Base-by-base conservation (phyloP, 2,113 vertebrate genomes). In the Sakesphorus luctuosus region DNA sequence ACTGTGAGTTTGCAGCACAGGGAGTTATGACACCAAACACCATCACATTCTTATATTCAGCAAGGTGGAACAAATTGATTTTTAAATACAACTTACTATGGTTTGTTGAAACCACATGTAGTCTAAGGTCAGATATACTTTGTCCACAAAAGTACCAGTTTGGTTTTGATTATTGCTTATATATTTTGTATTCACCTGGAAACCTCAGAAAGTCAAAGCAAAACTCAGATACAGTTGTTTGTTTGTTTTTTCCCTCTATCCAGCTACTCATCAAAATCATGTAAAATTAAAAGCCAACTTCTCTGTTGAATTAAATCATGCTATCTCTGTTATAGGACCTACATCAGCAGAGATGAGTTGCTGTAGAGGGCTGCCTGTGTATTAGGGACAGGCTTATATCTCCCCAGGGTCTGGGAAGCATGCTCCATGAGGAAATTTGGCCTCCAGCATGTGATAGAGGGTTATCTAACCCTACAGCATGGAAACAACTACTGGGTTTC, bases 401-500 rank as follows among this genome's bases (percentile, higher is more conserved):
- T 67, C 29, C 18, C 35, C 35, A 38, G 25, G 13, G 56, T 15
- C 56, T 65, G 78, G 44, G 11, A 78, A 61, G 9, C 11, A 50
- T 1, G 0, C 8, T 63, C 31, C 4, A 0, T 1, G 0, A 72
- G 80, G 66, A 91, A 87, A 91, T 87, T 31, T 89, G 89, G 61
- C 61, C 55, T 84, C 29, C 50, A 71, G 56, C 19, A 11, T 28
- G 84, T 2, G 6, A 55, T 26, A 43, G 46, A 93, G 80, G 7
- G 73, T 92, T 97, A 94, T 96, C 89, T 84, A 87, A 68, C 26
- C 36, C 5, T 1, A 2, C 0, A 95, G 65, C 26, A 1, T 67
- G 84, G 94, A 94, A 94, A 90, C 72, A 93, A 69, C 68, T 47
- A n/a, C 68, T 71, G 66, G 33, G 65, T 93, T 96, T 95, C 87